These are phyloP conservation scores for Eulemur coronatus DNA, from an alignment of 2,797 vertebrate species.

Conservation along the genomic window DNA sequence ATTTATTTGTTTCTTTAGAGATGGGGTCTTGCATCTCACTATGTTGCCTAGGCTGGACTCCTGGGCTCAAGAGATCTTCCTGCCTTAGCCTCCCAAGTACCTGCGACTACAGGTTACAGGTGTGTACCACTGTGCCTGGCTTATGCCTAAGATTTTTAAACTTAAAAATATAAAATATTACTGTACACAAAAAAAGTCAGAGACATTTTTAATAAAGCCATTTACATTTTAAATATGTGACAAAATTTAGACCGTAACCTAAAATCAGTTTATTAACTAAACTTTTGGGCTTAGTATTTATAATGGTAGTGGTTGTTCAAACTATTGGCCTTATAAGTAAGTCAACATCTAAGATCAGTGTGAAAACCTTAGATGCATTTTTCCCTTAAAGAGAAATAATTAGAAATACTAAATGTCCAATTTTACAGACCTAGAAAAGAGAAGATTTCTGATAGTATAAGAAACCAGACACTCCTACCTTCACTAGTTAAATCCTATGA, in stretches of 20 bases:
- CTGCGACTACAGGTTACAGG: not conserved
- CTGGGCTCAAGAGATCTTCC: not conserved
- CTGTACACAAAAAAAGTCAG: not conserved
- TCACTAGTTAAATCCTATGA: not conserved
- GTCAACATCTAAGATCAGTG: not conserved
- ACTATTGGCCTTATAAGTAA: not conserved
- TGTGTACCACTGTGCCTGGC: not conserved
- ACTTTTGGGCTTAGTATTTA: not conserved
- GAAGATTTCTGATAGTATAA: not conserved
- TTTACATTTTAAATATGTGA: not conserved
- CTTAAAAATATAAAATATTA: conserved; percentile 10
- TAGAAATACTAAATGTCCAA: not conserved
- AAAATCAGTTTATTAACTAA: conserved; percentile 17
- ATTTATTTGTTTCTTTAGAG: not conserved
- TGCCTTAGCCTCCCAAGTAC: not conserved
- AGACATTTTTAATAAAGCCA: not conserved
- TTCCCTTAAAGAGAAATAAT: conserved; percentile 10
- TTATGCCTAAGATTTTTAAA: not conserved
- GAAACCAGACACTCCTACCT: not conserved
- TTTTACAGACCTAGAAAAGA: conserved; percentile 22
- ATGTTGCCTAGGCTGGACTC: not conserved
- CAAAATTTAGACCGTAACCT: conserved; percentile 1
- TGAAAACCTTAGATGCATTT: not conserved
- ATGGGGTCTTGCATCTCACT: not conserved
- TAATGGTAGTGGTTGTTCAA: not conserved